A percentile compares a stretch with the other conserved stretches of the same genome.
Evolutionary conservation across 2,888 invertebrate species (phyloP).

Genomic region (Papilio elwesi): DNA sequence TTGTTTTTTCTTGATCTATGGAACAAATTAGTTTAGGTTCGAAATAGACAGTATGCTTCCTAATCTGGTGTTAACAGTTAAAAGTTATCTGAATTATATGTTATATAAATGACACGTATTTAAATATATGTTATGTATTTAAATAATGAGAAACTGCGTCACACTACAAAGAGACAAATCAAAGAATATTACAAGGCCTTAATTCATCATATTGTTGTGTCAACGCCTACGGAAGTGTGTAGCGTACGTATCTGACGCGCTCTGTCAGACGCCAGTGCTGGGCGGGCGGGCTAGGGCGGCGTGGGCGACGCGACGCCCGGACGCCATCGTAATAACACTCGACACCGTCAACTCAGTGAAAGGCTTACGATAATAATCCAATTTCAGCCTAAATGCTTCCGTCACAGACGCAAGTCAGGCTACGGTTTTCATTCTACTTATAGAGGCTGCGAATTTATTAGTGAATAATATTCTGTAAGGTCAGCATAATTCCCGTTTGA

Average conservation of each 20-base stretch:
- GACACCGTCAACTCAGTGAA: slow-evolving; percentile 14
- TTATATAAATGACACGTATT: too few species aligned
- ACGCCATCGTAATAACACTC: slow-evolving; percentile 27
- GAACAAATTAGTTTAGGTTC: too few species aligned
- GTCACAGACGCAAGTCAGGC: slow-evolving; percentile 7
- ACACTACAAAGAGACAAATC: neutral
- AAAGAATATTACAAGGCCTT: neutral
- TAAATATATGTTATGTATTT: too few species aligned
- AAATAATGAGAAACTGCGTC: too few species aligned
- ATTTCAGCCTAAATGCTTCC: slow-evolving; percentile 20
- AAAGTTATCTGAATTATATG: too few species aligned
- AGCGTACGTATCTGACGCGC: neutral
- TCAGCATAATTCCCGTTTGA: too few species aligned
- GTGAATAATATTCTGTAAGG: too few species aligned
- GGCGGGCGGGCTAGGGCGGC: slow-evolving; percentile 7
- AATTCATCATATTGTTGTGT: neutral
- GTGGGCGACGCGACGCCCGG: slow-evolving; percentile 24
- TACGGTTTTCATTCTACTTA: slow-evolving; percentile 14
- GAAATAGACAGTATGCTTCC: too few species aligned
- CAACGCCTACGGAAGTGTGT: slow-evolving; percentile 16
- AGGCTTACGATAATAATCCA: slow-evolving; percentile 30
- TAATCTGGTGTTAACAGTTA: too few species aligned
- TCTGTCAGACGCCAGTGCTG: neutral
- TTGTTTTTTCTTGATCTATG: too few species aligned
- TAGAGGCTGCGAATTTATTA: slow-evolving; percentile 1